These are phyloP conservation scores for Atta cephalotes DNA, from an alignment of 1,140 invertebrate species.

Conservation along the genomic window DNA sequence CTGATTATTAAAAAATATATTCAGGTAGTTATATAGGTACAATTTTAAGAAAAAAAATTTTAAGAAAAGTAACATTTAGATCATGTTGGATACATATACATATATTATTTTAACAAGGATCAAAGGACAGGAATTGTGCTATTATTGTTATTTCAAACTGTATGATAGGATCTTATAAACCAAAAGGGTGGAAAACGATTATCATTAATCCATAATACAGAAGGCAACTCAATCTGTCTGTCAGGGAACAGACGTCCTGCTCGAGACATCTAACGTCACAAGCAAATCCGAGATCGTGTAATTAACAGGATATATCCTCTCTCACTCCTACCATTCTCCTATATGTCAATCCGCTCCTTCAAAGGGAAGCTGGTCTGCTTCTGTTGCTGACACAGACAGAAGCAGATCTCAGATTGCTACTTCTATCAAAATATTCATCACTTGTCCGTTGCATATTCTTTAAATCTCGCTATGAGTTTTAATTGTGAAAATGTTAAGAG, in stretches of 20 bases:
- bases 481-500: neutral
- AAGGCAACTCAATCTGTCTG: slow-evolving; percentile 59
- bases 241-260: slow-evolving; percentile 61
- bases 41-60: too few species aligned
- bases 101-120: neutral
- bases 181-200: slow-evolving; percentile 18
- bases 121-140: neutral
- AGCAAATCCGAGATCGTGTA: slow-evolving; percentile 65
- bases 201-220: slow-evolving; percentile 55
- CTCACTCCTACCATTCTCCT: slow-evolving; percentile 26
- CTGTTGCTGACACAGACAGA: slow-evolving; percentile 46
- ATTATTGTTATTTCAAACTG: neutral
- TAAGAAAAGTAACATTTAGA: too few species aligned
- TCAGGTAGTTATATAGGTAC: too few species aligned
- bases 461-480: neutral
- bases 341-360: slow-evolving; percentile 61
- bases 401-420: slow-evolving; percentile 44
- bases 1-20: too few species aligned
- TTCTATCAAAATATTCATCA: slow-evolving; percentile 32
- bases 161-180: slow-evolving; percentile 19
- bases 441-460: slow-evolving; percentile 3
- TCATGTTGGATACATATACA: too few species aligned
- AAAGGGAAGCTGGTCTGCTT: slow-evolving; percentile 42
- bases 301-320: slow-evolving; percentile 64
- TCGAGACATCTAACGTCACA: slow-evolving; percentile 73